A percentile compares a stretch with the other conserved stretches of the same genome.
Conservation (phyloP, 2,888 invertebrate species). For the Drosophila borborema region DNA sequence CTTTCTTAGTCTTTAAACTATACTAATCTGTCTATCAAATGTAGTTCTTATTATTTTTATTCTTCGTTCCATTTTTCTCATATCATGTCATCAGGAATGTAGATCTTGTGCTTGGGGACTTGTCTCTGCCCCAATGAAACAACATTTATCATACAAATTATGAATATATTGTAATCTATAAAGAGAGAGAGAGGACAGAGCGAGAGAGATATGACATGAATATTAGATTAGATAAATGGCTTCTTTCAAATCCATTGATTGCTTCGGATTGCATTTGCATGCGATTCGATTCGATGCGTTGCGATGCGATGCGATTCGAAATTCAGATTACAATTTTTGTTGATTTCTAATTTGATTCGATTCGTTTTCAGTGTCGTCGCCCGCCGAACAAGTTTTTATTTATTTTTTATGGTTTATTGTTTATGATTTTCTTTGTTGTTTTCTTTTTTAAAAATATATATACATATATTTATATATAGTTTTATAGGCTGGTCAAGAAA, state of each 20-base stretch:
- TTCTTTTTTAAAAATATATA: not conserved
- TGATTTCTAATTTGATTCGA: conserved; percentile 12
- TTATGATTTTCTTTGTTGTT: conserved; percentile 28
- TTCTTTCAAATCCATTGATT: conserved; percentile 7
- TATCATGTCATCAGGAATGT: too few relatives aligned
- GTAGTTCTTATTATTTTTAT: not conserved
- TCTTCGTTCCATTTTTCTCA: not conserved
- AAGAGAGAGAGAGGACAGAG: not conserved
- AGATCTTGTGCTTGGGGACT: not conserved
- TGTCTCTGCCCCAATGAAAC: not conserved
- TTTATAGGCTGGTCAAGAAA: conserved; percentile 17
- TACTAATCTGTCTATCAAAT: too few relatives aligned
- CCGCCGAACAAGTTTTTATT: conserved; percentile 58
- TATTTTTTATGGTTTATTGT: conserved; percentile 37
- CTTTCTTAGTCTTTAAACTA: too few relatives aligned
- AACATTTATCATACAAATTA: conserved; percentile 30
- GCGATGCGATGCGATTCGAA: conserved; percentile 25
- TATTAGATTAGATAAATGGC: conserved; percentile 32
- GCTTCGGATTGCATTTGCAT: conserved; percentile 43
- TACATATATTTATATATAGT: not conserved
- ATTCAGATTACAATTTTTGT: conserved; percentile 21
- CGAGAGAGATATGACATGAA: conserved; percentile 16
- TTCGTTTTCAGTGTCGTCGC: conserved; percentile 35
- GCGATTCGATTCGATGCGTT: conserved; percentile 18
- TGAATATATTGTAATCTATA: conserved; percentile 40